Evolutionary conservation across 2,888 invertebrate genomes (phyloP), one percentile per base, ranked within the genome.

Genomic region (Parelbella ahira): DNA sequence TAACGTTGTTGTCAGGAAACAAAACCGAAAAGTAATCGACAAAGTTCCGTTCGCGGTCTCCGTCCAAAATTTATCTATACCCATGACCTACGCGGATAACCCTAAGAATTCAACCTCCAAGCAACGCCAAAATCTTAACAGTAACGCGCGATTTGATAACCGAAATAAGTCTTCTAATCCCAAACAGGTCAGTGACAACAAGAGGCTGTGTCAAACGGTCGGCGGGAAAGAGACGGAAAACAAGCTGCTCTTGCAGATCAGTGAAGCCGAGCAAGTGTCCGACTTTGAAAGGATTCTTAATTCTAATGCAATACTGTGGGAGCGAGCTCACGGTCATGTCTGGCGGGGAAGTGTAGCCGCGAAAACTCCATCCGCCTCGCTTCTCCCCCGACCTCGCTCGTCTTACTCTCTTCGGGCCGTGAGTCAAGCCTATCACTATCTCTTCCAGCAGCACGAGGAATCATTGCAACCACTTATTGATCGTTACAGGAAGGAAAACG

Each of bases 231-330:
- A 78, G 74, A 88, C 87, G 58, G 78, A 86, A 68, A 88, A 88
- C 72, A 81, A 76, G 62, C 66, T 88, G 68, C 67, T 90, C 68
- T 69, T 80, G 66, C 83, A 88, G 73, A 90, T 90, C 73, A 83
- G 88, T 53, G 90, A 90, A 89, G 89, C 90, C 89, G 76, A 88
- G 55, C 81, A 89, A 88, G 87, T 89, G 69, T 76, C 78, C 19
- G 89, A 90, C 80, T 89, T 90, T 84, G 88, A 89, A 80, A 88
- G 90, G 89, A 89, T 90, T 89, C 90, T 90, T 69, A 82, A 81
- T 74, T 82, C 83, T 83, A 87, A 87, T 84, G 83, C 88, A 73
- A 82, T 86, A 81, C 79, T 76, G 80, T 76, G 73, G 58, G 79
- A 80, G 63, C 74, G 77, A 47, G 68, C 72, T 51, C 71, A 66